Conservation (phyloP, 2,888 invertebrate genomes). For the Antitype chi region DNA sequence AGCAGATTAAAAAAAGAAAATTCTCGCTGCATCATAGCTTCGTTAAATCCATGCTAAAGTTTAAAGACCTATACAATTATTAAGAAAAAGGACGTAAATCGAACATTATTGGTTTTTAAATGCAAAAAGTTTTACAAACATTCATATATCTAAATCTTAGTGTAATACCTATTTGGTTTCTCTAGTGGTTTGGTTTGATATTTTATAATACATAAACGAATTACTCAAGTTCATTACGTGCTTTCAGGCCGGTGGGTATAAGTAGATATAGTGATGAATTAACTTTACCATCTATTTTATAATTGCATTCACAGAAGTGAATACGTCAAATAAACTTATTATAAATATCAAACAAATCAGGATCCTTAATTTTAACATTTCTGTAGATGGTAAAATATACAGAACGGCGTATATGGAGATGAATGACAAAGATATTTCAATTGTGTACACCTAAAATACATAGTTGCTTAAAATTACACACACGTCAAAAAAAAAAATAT, state of each 20-base stretch:
- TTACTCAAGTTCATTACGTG: not conserved
- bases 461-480: slow-evolving; percentile 3
- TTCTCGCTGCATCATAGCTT: slow-evolving; percentile 28
- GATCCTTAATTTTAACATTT: not conserved
- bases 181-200: not conserved
- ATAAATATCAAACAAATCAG: not conserved
- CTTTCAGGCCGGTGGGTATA: not conserved
- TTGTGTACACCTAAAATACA: not conserved
- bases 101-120: not conserved
- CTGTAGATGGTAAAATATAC: not conserved
- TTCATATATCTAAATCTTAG: not conserved
- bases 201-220: too few relatives aligned
- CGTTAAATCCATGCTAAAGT: not conserved
- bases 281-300: not conserved
- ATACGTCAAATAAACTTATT: not conserved
- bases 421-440: not conserved
- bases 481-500: not conserved
- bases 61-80: not conserved
- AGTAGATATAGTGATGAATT: not conserved
- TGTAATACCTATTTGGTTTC: slow-evolving; percentile 21
- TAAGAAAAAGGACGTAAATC: not conserved
- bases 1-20: not conserved
- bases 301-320: not conserved
- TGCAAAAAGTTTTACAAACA: not conserved
- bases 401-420: not conserved